Base-by-base conservation (phyloP, 2,888 invertebrate genomes). In the Prostheceraeus crozeri region DNA sequence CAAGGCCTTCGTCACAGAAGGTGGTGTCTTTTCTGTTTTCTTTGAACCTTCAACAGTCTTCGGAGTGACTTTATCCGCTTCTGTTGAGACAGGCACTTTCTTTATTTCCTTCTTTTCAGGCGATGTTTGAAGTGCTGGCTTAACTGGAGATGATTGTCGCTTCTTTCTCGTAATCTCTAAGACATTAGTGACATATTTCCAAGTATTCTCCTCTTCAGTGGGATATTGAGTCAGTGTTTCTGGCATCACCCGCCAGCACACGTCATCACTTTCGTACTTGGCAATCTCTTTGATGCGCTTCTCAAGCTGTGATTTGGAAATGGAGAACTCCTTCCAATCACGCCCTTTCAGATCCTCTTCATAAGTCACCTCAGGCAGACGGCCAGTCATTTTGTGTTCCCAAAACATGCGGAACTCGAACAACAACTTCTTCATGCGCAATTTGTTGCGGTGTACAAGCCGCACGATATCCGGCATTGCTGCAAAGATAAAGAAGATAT, bases 391-490 rank as follows among this genome's bases (percentile, higher is more conserved):
- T 27, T 45, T 53, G 10, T 31, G 31, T 14, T 53, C 53, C 53
- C 53, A 53, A 45, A 53, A 53, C 53, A 53, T 53, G 3, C 53
- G 53, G 16, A 53, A 53, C 31, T 53, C 53, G 16, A 30, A 53
- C 27, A 23, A 6, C 3, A 53, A 14, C 14, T 53, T 53, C 4
- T 10, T 21, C 3, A 21, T 23, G 28, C 53, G 27, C 53, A 53
- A 6, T 11, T 28, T 23, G 16, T 53, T 53, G 40, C 33, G 21
- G 16, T 53, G 53, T 14, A 53, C 31, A 23, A 53, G 19, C 19
- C 53, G 30, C 10, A 53, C 31, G 3, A 53, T 28, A 6, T 53
- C 21, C 16, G 53, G 33, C 51, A 53, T 28, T 3, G 53, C 53
- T 45, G 23, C 30, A n/a, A n/a, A n/a, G n/a, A n/a, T n/a, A n/a